Evolutionary conservation across 53 echinoderm and acorn worm species (phyloP), one percentile per base, ranked within the genome.

Genomic region (Holothuria scabra): DNA sequence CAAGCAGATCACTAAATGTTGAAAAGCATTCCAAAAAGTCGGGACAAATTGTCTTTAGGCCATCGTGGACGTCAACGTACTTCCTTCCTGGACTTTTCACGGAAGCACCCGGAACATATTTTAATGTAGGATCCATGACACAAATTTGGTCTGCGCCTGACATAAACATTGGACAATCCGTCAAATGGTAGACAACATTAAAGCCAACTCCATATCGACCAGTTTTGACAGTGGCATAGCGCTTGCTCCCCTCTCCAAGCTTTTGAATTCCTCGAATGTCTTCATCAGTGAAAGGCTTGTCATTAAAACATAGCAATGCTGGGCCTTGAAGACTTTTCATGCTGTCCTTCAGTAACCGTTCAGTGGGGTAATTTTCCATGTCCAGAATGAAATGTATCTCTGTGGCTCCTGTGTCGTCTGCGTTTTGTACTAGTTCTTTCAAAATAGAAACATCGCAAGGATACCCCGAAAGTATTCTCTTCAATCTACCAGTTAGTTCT

Each of bases 381-480:
- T 97, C 97, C 34, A 94, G 86, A 29, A 97, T 88, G 71, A 97
- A 85, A 80, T 97, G 94, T 30, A 97, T 84, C 52, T 92, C 90
- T 29, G 90, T 87, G 4, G 97, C 91, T 5, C 85, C 81, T 8
- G 95, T 93, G 88, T 95, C 95, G 65, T 95, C 95, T 16, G 95
- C 92, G 92, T 97, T 97, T 67, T 97, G 97, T 28, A 97, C 85
- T 56, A 97, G 79, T 87, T 97, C 97, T 82, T 97, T 97, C 22
- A 97, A 83, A 16, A 97, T 87, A 12, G 87, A 84, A 41, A 83
- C 66, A 58, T 87, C 91, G 44, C 89, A 80, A 11, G 92, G 89
- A 79, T 97, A 97, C 35, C 88, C 88, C 19, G 76, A 49, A 8
- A 97, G 72, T 41, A 97, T 97, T 12, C 87, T 67, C 24, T 85